These are phyloP conservation scores for Hycleus cichorii DNA, from an alignment of 1,140 invertebrate species.

Conservation along the genomic window DNA sequence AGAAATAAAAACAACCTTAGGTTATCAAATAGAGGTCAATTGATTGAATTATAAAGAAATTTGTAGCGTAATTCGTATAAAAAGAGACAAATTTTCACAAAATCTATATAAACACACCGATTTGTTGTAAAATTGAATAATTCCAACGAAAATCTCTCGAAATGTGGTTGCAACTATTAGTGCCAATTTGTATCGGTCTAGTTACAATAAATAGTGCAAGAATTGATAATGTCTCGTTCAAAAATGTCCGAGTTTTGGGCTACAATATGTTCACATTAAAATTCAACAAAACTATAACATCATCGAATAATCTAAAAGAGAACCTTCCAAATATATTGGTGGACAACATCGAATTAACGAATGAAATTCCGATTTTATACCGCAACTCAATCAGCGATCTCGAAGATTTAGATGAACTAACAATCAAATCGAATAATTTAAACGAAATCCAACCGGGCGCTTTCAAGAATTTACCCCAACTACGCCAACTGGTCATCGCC, in stretches of 20 bases:
- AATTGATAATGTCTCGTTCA: conserved; percentile 12
- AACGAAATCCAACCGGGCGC: conserved; percentile 21
- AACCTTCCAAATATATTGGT: conserved; percentile 15
- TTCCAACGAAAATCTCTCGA: too few relatives aligned
- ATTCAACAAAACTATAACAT: conserved; percentile 19
- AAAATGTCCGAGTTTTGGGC: conserved; percentile 22
- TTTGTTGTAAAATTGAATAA: too few relatives aligned
- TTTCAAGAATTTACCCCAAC: conserved; percentile 19
- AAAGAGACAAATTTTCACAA: too few relatives aligned
- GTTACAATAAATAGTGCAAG: neutral
- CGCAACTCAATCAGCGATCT: conserved; percentile 20
- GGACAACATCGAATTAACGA: conserved; percentile 21
- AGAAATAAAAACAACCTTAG: too few relatives aligned
- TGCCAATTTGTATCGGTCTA: too few relatives aligned
- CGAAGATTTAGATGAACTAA: conserved; percentile 23
- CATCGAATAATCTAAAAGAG: conserved; percentile 17
- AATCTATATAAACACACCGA: too few relatives aligned
- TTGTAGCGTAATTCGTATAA: too few relatives aligned
- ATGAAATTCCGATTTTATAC: conserved; percentile 22
- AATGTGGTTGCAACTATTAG: too few relatives aligned
- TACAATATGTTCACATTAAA: conserved; percentile 24
- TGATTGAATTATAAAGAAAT: too few relatives aligned
- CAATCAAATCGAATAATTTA: conserved; percentile 20
- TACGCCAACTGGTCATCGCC: conserved; percentile 3
- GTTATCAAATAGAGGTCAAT: too few relatives aligned